Evolutionary conservation across 37 sponge, comb jelly and placozoan species (phyloP).

Genomic region (Halichondria panicea): DNA sequence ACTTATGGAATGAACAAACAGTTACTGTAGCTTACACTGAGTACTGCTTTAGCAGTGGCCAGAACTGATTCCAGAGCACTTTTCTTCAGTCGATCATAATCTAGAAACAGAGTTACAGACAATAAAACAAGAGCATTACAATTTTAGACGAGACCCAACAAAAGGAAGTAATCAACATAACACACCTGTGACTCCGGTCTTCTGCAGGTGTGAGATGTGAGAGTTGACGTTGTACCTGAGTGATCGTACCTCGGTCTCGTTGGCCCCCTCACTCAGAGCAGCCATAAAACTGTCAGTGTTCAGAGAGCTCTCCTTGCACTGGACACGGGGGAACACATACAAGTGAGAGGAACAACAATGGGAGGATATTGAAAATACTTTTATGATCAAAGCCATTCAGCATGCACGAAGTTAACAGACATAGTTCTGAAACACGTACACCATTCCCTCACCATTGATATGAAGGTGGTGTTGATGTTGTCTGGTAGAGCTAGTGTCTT

Average conservation of each 20-base stretch:
- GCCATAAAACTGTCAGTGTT: slow-evolving; percentile 45
- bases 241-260: slow-evolving; percentile 15
- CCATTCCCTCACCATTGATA: slow-evolving; percentile 45
- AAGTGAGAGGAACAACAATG: neutral
- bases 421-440: neutral
- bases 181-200: slow-evolving; percentile 40
- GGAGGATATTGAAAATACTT: neutral
- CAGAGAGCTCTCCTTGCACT: slow-evolving; percentile 48
- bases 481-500: slow-evolving; percentile 47
- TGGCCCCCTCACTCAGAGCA: slow-evolving; percentile 15
- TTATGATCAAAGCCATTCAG: neutral
- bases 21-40: too few relatives aligned
- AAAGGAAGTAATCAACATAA: neutral
- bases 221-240: slow-evolving; percentile 1
- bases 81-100: slow-evolving; percentile 10
- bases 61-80: slow-evolving; percentile 18
- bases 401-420: neutral
- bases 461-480: slow-evolving; percentile 60
- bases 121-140: neutral
- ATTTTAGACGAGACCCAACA: neutral
- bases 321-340: neutral
- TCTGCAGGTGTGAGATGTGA: slow-evolving; percentile 40
- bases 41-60: slow-evolving; percentile 17
- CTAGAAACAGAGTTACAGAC: too few relatives aligned
- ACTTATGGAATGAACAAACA: too few relatives aligned